Base-by-base conservation (phyloP, 2,797 vertebrate species). In the Cercopithecus neglectus region DNA sequence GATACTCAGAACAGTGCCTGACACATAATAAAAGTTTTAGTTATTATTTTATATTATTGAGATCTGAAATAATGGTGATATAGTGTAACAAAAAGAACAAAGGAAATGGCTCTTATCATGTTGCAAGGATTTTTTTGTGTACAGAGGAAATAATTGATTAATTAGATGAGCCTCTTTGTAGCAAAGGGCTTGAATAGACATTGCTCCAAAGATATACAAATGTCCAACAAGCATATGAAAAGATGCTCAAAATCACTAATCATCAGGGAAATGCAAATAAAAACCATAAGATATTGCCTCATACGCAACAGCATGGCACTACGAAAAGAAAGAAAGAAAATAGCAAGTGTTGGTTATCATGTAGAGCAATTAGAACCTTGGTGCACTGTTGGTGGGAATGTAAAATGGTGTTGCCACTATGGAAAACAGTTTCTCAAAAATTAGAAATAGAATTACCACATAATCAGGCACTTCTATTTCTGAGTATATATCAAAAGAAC, bases 41-140 rank as follows among this genome's bases (percentile, higher is more conserved):
- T 81, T 74, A 75, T 61, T 83, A 72, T 67, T 89, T 82, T 89
- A 85, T 46, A 48, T 61, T 91, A 36, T 48, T 95, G 33, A 95
- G 5, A 89, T 91, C 28, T 53, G 50, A 89, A 33, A 64, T 85
- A 89, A 78, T 57, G 36, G 36, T 36, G 28, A 55, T 41, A 81
- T 1, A 41, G 10, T 24, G 11, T 74, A 55, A 33, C 59, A 93
- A 95, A 96, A 96, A 95, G 28, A 70, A 50, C 22, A 93, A 19
- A 3, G 33, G 1, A 76, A 96, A 89, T 76, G 44, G 5, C 28
- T 95, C 30, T 95, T 84, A 80, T 10, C 17, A 53, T 50, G 26
- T 84, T 93, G 64, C 26, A 59, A 57, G 76, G 5, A 59, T 19
- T 67, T 92, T 84, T 61, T 48, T 67, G 1, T 88, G 41, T 50